Conservation (phyloP, 2,888 invertebrate genomes). For the Malacosoma neustria region DNA sequence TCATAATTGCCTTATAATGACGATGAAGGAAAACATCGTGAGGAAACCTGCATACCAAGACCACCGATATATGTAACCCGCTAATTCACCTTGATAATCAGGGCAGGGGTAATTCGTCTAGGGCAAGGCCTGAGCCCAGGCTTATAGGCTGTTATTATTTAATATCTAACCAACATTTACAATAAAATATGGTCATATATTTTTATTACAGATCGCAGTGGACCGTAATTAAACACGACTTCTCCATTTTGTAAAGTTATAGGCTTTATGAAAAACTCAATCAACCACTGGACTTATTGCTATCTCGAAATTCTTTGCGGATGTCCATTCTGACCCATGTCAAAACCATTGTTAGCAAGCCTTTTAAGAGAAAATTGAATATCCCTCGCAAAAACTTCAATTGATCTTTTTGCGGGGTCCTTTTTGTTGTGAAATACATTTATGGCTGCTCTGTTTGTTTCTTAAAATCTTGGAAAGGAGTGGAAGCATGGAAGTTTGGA, state of each 20-base stretch:
- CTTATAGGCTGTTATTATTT: too few relatives aligned
- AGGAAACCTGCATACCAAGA: too few relatives aligned
- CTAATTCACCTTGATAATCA: too few relatives aligned
- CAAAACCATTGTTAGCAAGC: slow-evolving; percentile 40
- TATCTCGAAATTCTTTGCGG: slow-evolving; percentile 15
- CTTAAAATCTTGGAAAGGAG: slow-evolving; percentile 13
- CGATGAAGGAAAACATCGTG: too few relatives aligned
- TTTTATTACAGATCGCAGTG: too few relatives aligned
- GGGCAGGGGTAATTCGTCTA: too few relatives aligned
- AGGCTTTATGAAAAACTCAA: slow-evolving; percentile 32
- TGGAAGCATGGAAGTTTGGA: slow-evolving; percentile 5
- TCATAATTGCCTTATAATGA: too few relatives aligned
- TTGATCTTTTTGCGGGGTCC: slow-evolving; percentile 30
- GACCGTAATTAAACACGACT: not conserved
- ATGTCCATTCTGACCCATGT: slow-evolving; percentile 30
- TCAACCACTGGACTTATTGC: slow-evolving; percentile 16
- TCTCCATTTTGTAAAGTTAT: not conserved
- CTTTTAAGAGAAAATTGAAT: slow-evolving; percentile 43
- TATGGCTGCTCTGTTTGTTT: slow-evolving; percentile 13
- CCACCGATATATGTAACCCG: too few relatives aligned
- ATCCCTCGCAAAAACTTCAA: slow-evolving; percentile 31
- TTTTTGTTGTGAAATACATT: slow-evolving; percentile 25
- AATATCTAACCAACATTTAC: too few relatives aligned
- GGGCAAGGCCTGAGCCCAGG: too few relatives aligned
- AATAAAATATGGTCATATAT: too few relatives aligned